Conservation (phyloP, 2,113 vertebrate species). For the Ochotona curzoniae region DNA sequence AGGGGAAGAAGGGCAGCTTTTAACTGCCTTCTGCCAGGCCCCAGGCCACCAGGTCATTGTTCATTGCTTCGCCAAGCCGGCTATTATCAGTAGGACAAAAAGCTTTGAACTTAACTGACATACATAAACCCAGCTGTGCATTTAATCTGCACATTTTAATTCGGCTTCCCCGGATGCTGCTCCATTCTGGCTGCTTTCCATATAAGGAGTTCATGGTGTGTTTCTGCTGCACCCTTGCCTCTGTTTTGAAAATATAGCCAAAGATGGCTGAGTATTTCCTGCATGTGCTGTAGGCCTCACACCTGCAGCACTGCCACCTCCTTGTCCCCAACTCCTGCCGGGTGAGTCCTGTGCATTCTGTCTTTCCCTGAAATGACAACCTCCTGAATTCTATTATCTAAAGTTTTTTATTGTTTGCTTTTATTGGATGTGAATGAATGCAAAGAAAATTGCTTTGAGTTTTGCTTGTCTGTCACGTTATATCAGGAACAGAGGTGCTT, state of each 20-base stretch:
- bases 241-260: conserved; percentile 81
- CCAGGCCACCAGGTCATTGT: conserved; percentile 54
- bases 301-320: conserved; percentile 15
- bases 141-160: conserved; percentile 87
- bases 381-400: conserved; percentile 55
- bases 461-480: conserved; percentile 61
- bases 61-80: conserved; percentile 75
- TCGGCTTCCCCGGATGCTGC: conserved; percentile 84
- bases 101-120: conserved; percentile 84
- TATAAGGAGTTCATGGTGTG: conserved; percentile 86
- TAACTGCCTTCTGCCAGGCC: conserved; percentile 37
- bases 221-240: conserved; percentile 84
- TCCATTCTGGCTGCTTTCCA: conserved; percentile 85
- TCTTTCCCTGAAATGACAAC: conserved; percentile 26
- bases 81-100: conserved; percentile 70
- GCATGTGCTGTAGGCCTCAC: conserved; percentile 74
- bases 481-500: conserved; percentile 19
- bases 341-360: conserved; percentile 79
- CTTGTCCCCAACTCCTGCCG: conserved; percentile 63
- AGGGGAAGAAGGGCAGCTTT: conserved; percentile 38
- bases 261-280: conserved; percentile 84
- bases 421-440: conserved; percentile 51
- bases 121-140: conserved; percentile 86
- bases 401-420: conserved; percentile 2
- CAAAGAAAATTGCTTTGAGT: conserved; percentile 72